Evolutionary conservation across 2,113 vertebrate genomes (phyloP).

Genomic region (Tragulus kanchil): DNA sequence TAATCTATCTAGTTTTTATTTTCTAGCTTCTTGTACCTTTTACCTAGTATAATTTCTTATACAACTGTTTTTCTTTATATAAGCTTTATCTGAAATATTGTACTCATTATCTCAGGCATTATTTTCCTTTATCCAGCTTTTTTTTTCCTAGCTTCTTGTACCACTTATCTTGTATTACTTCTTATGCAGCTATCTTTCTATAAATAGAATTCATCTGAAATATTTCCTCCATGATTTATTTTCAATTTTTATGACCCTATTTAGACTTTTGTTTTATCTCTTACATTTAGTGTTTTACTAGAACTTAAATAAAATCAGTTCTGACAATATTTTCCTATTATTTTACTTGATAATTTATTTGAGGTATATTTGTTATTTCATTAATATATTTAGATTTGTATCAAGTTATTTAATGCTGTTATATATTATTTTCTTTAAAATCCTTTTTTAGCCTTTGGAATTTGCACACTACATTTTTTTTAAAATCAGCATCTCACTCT

Average conservation of each 20-base stretch:
- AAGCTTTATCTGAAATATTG: no score
- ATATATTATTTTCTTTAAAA: background rate
- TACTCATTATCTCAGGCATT: background rate
- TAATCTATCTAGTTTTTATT: background rate
- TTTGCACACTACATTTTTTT: background rate
- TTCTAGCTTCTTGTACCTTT: background rate
- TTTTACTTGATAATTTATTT: background rate
- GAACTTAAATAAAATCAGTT: background rate
- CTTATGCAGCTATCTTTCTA: background rate
- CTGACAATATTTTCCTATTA: background rate
- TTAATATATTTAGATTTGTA: background rate
- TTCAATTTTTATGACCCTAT: background rate
- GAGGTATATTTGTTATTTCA: background rate
- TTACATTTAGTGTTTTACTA: background rate
- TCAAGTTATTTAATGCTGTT: background rate
- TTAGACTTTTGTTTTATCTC: background rate
- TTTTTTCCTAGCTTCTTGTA: background rate
- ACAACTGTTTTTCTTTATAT: no score
- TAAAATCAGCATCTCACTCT: background rate
- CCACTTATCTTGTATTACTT: no score
- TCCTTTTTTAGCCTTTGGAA: background rate
- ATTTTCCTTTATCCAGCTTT: background rate
- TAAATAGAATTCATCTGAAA: background rate
- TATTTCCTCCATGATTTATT: background rate
- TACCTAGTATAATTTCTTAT: no score